Percentiles rank a stretch among this genome's conserved stretches.
Conservation (phyloP, 2,797 vertebrate genomes). For the Mastacembelus armatus region DNA sequence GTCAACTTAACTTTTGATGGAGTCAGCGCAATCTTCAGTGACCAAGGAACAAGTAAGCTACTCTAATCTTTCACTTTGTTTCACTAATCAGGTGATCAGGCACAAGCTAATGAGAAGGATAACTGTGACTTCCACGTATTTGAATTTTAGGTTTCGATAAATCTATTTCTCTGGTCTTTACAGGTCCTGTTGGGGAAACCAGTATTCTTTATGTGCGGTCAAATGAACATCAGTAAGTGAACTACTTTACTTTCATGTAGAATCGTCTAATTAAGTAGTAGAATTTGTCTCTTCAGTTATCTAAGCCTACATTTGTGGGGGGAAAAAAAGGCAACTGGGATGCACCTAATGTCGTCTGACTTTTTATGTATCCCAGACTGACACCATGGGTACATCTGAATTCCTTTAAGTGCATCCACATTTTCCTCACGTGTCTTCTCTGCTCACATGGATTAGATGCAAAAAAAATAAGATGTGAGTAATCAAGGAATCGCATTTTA, state of each 20-base stretch:
- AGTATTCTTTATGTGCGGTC: conserved; percentile 65
- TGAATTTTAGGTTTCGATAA: neutral
- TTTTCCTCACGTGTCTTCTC: too few species aligned
- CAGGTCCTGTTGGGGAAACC: conserved; percentile 34
- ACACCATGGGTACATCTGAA: too few species aligned
- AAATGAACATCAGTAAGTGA: conserved; percentile 68
- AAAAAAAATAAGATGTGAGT: too few species aligned
- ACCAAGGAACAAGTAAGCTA: conserved; percentile 61
- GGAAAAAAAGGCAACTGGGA: too few species aligned
- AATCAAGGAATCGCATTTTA: too few species aligned
- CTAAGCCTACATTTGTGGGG: too few species aligned
- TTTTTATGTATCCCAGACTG: too few species aligned
- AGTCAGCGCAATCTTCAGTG: conserved; percentile 79
- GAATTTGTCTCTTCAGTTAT: too few species aligned
- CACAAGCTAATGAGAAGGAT: neutral
- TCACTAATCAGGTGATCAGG: neutral
- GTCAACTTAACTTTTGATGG: conserved; percentile 78
- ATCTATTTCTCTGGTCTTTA: neutral
- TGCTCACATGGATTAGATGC: too few species aligned
- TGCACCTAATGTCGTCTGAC: neutral
- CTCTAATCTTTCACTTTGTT: neutral
- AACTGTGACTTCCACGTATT: neutral
- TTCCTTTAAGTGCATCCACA: too few species aligned
- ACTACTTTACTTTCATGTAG: neutral
- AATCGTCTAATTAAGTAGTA: too few species aligned